A percentile compares a stretch with the other conserved stretches of the same genome.
Evolutionary conservation across 2,797 vertebrate genomes (phyloP).

Genomic region (Neopelma chrysocephalum): DNA sequence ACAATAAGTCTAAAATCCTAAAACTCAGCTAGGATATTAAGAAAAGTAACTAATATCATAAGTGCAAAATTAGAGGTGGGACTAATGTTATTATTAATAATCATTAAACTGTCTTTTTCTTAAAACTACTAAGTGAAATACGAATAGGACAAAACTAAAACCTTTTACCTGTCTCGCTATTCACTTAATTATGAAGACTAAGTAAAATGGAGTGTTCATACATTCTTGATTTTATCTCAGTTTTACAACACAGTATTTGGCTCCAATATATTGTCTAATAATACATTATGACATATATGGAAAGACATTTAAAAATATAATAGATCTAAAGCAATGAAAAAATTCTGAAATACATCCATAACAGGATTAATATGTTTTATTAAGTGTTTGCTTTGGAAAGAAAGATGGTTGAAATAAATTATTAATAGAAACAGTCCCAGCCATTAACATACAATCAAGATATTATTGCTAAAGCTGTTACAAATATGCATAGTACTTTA

Average conservation of each 20-base stretch:
- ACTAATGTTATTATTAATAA: not conserved
- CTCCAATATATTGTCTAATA: not conserved
- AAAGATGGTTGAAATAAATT: not conserved
- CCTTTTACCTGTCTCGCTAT: not conserved
- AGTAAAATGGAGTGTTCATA: not conserved
- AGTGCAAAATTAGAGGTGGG: not conserved
- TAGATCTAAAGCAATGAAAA: not conserved
- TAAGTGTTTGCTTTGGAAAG: not conserved
- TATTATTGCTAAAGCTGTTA: not conserved
- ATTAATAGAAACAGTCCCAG: not conserved
- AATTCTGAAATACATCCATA: not conserved
- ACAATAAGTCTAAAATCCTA: not conserved
- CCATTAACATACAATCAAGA: not conserved
- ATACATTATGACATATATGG: not conserved
- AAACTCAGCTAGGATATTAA: not conserved
- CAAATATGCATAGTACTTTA: not conserved
- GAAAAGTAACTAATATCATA: fast-evolving
- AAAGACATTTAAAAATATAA: not conserved
- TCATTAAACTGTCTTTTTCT: not conserved
- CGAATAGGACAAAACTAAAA: not conserved
- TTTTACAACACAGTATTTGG: not conserved
- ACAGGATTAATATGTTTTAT: not conserved
- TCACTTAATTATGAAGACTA: not conserved
- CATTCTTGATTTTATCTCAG: not conserved
- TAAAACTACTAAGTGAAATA: not conserved